Conservation (phyloP, 1,140 invertebrate species). For the Drosophila nigrodunni region DNA sequence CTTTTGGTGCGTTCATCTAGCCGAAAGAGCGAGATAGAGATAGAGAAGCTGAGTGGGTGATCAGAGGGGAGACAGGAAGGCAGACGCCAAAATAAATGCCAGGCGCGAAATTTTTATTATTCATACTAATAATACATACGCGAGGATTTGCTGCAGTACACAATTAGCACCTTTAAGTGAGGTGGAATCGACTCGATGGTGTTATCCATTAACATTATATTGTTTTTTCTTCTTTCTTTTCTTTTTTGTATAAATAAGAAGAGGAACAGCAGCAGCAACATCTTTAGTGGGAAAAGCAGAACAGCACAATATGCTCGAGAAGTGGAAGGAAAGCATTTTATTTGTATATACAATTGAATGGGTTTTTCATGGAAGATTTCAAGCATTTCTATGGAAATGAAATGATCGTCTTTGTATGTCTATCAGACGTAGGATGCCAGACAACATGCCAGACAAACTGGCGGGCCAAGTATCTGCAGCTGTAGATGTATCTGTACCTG, state of each 20-base stretch:
- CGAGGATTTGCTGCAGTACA: conserved; percentile 49
- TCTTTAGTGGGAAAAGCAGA: conserved; percentile 10
- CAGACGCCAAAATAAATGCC: conserved; percentile 6
- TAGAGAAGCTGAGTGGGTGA: neutral
- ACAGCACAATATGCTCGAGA: conserved; percentile 15
- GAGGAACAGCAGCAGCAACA: neutral
- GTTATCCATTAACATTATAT: conserved; percentile 46
- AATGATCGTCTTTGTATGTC: conserved; percentile 22
- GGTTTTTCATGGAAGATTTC: conserved; percentile 60
- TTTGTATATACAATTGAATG: conserved; percentile 55
- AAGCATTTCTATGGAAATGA: conserved; percentile 50
- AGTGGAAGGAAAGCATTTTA: conserved; percentile 25
- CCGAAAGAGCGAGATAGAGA: neutral
- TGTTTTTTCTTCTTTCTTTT: conserved; percentile 37
- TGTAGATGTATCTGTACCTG: conserved; percentile 16
- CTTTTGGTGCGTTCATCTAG: conserved; percentile 4
- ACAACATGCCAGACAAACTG: conserved; percentile 66
- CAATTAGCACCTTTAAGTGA: conserved; percentile 62
- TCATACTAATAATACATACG: conserved; percentile 58
- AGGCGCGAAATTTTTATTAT: conserved; percentile 60
- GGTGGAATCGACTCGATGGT: conserved; percentile 4
- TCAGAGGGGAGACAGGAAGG: neutral
- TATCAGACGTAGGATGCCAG: conserved; percentile 47
- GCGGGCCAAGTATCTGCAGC: conserved; percentile 48
- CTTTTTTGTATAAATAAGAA: conserved; percentile 49